Conservation (phyloP, 2,888 invertebrate species). For the Drosophila lacicola region DNA sequence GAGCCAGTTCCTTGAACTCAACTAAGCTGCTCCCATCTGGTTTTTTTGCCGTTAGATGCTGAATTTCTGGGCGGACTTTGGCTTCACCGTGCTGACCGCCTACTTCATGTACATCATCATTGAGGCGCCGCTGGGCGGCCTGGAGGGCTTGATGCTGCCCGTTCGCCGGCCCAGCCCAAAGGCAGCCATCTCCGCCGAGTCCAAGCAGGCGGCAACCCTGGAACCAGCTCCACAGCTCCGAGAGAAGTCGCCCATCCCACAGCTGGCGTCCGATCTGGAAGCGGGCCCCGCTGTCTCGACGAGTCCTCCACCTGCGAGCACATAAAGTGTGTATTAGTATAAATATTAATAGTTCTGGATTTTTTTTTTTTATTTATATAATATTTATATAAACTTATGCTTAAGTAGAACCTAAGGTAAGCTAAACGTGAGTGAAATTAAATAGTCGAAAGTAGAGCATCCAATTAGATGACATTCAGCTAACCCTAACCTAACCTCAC, state of each 20-base stretch:
- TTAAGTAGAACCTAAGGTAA: not conserved
- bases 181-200: not conserved
- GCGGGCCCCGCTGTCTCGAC: not conserved
- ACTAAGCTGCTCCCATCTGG: not conserved
- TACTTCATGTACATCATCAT: slow-evolving; percentile 41
- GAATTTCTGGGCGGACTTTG: slow-evolving; percentile 78
- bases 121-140: slow-evolving; percentile 55
- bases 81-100: slow-evolving; percentile 63
- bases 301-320: not conserved
- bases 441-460: no score
- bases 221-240: not conserved
- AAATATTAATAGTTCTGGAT: not conserved
- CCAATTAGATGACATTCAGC: no score
- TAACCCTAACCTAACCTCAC: no score
- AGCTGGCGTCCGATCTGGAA: slow-evolving; percentile 3
- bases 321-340: not conserved
- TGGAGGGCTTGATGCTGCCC: slow-evolving; percentile 46
- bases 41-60: slow-evolving; percentile 49
- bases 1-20: not conserved
- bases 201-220: not conserved
- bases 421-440: no score
- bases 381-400: not conserved
- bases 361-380: not conserved
- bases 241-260: not conserved
- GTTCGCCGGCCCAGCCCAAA: slow-evolving; percentile 15